Base-by-base conservation (phyloP, 1,140 invertebrate species). In the Pseudomyrmex gracilis region DNA sequence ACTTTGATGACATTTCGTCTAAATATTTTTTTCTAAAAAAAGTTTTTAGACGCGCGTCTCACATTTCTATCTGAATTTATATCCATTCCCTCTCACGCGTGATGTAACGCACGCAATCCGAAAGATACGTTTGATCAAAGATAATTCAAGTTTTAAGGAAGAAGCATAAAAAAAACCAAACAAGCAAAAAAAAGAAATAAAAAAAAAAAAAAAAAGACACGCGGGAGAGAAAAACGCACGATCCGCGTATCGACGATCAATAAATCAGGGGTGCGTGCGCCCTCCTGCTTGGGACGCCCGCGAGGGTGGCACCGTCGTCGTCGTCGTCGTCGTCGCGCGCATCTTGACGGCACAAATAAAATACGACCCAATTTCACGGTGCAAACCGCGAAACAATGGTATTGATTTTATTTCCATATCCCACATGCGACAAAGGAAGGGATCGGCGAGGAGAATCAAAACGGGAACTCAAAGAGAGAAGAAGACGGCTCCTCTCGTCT, bases 341-440 rank as follows among this genome's bases (percentile, higher is more conserved):
- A 80, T 71, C 58, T 68, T 47, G 85, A 87, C 74, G 82, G 86
- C 43, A 34, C 74, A 87, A 90, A 91, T 93, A 90, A 91, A 92
- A 92, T 90, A 91, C 90, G 91, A 93, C 92, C 91, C 89, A 93
- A 92, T 93, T 93, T 91, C 84, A 85, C 73, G 82, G 43, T 76
- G 85, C 86, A 91, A 92, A 92, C 92, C 92, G 90, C 93, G 93
- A 94, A 94, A 94, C 93, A 94, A 93, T 93, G 83, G 84, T 94
- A 94, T 94, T 92, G 93, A 94, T 94, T 93, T 94, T 94, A 94
- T 94, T 94, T 94, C 90, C 93, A 94, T 94, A 93, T 92, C 90
- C 22, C 55, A 57, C 78, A 63, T 43, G 68, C 34, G 60, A 63
- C 10, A 43, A 12, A 58, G 34, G 57, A 12, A 58, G 34, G 63